A percentile compares a stretch with the other conserved stretches of the same genome.
These are phyloP conservation scores for Zalophus californianus DNA, from an alignment of 2,797 vertebrate species.

Conservation along the genomic window DNA sequence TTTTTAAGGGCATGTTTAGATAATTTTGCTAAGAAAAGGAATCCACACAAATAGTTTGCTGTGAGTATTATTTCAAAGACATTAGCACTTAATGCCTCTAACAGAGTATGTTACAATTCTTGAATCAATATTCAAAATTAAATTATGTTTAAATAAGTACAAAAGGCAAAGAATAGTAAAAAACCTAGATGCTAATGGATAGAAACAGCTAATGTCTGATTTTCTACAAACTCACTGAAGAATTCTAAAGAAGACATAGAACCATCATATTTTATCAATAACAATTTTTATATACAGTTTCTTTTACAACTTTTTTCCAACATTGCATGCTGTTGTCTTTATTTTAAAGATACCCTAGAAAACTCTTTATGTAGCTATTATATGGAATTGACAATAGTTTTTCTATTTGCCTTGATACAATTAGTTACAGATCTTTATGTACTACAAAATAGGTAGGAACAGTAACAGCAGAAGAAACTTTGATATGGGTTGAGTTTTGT, in stretches of 20 bases:
- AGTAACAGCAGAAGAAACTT: neutral
- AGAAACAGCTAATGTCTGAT: neutral
- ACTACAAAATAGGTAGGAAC: neutral
- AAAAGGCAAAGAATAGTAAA: neutral
- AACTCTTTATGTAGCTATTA: neutral
- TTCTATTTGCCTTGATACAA: neutral
- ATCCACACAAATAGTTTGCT: slow-evolving; percentile 27
- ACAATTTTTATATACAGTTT: neutral
- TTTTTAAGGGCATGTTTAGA: slow-evolving; percentile 66
- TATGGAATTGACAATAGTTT: neutral
- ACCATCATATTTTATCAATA: neutral
- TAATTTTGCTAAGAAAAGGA: slow-evolving; percentile 59
- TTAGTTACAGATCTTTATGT: neutral
- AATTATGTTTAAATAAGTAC: slow-evolving; percentile 54
- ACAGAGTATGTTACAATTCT: neutral
- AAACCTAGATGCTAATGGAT: neutral
- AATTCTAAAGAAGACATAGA: neutral
- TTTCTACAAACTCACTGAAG: neutral
- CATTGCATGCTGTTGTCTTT: neutral
- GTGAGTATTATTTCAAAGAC: slow-evolving; percentile 34
- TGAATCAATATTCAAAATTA: slow-evolving; percentile 43
- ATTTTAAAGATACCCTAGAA: neutral
- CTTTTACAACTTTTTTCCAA: neutral
- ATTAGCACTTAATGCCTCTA: neutral
- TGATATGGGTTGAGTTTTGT: neutral